Evolutionary conservation across 2,888 invertebrate species (phyloP), one percentile per base, ranked within the genome.

Genomic region (Argyra leucocephala): DNA sequence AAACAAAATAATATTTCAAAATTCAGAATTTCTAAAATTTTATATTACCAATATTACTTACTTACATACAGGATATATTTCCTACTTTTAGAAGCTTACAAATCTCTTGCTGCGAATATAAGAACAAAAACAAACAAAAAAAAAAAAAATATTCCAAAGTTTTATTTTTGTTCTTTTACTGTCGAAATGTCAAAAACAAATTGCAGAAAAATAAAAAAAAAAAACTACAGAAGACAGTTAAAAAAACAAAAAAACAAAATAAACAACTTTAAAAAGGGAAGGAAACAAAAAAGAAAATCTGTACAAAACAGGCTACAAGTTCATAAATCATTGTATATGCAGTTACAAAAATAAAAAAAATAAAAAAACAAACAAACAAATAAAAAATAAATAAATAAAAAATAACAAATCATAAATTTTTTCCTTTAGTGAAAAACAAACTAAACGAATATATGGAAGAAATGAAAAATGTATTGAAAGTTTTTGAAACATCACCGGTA

Each of bases 141-240:
- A 31, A 31, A 31, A 31, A 31, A 31, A 31, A 31, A 31, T n/a
- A n/a, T n/a, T n/a, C n/a, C n/a, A n/a, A n/a, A 31, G 7, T 48
- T 48, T 6, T 48, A 3, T 48, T 48, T 48, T 48, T 48, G 1
- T 48, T 48, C 5, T 18, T 18, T 18, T 12, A 48, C 48, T 48
- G 48, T 15, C 48, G 48, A 48, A 48, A 48, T 48, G 48, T 48
- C 48, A 48, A 48, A 48, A 48, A 48, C 48, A 48, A 48, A 48
- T 48, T 48, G 48, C 31, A 31, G 3, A 31, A 31, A 31, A 10
- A 6, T 31, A 31, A 12, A 31, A 31, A 31, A 31, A 31, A 31
- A 31, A 31, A 31, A 31, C 7, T 2, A 48, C 12, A 18, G 2
- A 48, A 48, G 6, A 48, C 48, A 48, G n/a, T 48, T n/a, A 48